Percentiles rank a stretch among this genome's conserved stretches.
Evolutionary conservation across 1,140 invertebrate genomes (phyloP).

Genomic region (Ruditapes philippinarum): DNA sequence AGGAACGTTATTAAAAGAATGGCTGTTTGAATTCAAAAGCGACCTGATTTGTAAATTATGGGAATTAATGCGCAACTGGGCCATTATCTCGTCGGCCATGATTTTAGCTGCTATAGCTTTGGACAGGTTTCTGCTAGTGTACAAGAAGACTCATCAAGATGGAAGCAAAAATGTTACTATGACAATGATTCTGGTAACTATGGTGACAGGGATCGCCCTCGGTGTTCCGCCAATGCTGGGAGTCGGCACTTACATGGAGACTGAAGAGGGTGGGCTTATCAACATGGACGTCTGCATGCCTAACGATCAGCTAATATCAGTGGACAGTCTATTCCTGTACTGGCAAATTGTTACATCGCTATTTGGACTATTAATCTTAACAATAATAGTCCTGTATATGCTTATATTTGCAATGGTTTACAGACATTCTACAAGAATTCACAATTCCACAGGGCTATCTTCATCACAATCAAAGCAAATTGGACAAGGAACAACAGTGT

Average conservation of each 20-base stretch:
- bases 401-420: constrained; percentile 76
- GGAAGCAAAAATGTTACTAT: constrained; percentile 60
- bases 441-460: background rate
- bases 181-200: constrained; percentile 66
- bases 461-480: background rate
- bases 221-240: constrained; percentile 74
- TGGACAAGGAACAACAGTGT: background rate
- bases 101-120: constrained; percentile 77
- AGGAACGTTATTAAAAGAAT: constrained; percentile 75
- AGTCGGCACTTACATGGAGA: constrained; percentile 71
- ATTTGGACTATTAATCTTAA: constrained; percentile 72
- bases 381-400: constrained; percentile 72
- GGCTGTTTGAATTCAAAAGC: constrained; percentile 72
- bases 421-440: constrained; percentile 65
- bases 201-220: constrained; percentile 63
- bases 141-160: constrained; percentile 53
- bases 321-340: constrained; percentile 66
- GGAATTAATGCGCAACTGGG: constrained; percentile 71
- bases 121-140: constrained; percentile 79
- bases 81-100: constrained; percentile 76
- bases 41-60: constrained; percentile 76
- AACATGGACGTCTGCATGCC: constrained; percentile 72
- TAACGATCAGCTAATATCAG: constrained; percentile 67
- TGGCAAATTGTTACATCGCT: constrained; percentile 75
- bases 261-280: background rate